Evolutionary conservation across 2,797 vertebrate genomes (phyloP).

Genomic region (Spinibarbus caldwelli): DNA sequence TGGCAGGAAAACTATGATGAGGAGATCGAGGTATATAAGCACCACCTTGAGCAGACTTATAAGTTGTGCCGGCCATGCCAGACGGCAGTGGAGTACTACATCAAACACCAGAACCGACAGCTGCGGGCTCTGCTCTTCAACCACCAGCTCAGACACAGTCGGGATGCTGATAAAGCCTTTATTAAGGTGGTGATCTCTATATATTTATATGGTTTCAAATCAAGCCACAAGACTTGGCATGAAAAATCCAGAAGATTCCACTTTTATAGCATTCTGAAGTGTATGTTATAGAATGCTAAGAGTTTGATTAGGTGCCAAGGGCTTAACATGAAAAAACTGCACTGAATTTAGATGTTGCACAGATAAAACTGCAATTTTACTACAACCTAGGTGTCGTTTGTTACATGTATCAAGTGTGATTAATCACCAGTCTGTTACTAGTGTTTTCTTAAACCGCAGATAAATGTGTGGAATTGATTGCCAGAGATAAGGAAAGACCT

Average conservation of each 20-base stretch:
- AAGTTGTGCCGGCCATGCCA: constrained; percentile 96
- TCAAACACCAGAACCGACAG: constrained; percentile 97
- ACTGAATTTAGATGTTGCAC: constrained; percentile 13
- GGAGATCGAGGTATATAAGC: constrained; percentile 94
- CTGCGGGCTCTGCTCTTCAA: constrained; percentile 88
- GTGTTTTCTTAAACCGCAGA: constrained; percentile 14
- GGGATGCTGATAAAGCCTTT: constrained; percentile 82
- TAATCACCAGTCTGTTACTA: constrained; percentile 22
- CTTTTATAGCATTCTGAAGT: background rate
- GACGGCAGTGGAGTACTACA: constrained; percentile 93
- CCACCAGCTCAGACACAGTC: constrained; percentile 85
- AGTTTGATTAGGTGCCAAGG: constrained; percentile 8
- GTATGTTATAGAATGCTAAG: background rate
- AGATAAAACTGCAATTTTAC: constrained; percentile 21
- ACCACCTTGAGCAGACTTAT: constrained; percentile 95
- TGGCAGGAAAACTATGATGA: constrained; percentile 91
- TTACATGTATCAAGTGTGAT: constrained; percentile 20
- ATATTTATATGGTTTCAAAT: constrained; percentile 3
- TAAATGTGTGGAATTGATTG: constrained; percentile 21
- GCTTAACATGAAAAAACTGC: constrained; percentile 6
- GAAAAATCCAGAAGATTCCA: background rate
- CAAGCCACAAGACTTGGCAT: background rate
- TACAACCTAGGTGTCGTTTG: background rate
- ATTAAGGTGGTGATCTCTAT: constrained; percentile 75
- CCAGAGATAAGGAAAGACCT: constrained; percentile 28